These are phyloP conservation scores for Nannobrachium achirus DNA, from an alignment of 2,113 vertebrate species.

Conservation along the genomic window DNA sequence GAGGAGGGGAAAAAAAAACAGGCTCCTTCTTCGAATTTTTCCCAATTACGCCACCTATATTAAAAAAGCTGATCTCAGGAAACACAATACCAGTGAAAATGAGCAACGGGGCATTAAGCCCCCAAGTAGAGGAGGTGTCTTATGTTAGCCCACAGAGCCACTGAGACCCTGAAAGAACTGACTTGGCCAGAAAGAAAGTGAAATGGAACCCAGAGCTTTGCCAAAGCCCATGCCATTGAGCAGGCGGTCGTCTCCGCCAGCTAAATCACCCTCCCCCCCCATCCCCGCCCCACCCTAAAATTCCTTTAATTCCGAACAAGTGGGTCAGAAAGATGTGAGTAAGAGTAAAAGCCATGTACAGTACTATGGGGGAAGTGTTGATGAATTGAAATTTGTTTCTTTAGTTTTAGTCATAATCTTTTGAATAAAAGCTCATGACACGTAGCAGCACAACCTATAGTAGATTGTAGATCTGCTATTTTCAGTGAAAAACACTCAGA, in stretches of 20 bases:
- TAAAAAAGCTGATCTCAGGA: constrained; percentile 39
- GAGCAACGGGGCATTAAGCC: constrained; percentile 63
- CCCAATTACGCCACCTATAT: constrained; percentile 43
- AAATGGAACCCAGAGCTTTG: constrained; percentile 36
- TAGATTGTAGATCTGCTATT: no score
- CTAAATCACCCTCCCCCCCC: neutral
- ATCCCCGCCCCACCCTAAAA: constrained; percentile 36
- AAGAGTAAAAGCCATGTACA: constrained; percentile 27
- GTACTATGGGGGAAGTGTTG: no score
- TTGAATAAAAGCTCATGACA: no score
- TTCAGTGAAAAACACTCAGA: no score
- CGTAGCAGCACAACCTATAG: no score
- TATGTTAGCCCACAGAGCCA: constrained; percentile 66
- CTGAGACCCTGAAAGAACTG: constrained; percentile 65
- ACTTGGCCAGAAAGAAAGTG: constrained; percentile 64
- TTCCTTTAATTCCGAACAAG: constrained; percentile 66
- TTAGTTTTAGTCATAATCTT: no score
- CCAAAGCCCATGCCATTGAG: constrained; percentile 60
- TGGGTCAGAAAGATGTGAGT: constrained; percentile 78
- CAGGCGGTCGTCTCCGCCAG: constrained; percentile 39
- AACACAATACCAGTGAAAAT: constrained; percentile 69
- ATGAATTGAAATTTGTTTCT: no score
- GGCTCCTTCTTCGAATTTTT: constrained; percentile 11
- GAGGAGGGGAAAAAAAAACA: constrained; percentile 21
- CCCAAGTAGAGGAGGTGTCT: constrained; percentile 62